phyloP scores from a whole-genome alignment of 1,140 invertebrate genomes.

The Leptoteleia sp. region DNA sequence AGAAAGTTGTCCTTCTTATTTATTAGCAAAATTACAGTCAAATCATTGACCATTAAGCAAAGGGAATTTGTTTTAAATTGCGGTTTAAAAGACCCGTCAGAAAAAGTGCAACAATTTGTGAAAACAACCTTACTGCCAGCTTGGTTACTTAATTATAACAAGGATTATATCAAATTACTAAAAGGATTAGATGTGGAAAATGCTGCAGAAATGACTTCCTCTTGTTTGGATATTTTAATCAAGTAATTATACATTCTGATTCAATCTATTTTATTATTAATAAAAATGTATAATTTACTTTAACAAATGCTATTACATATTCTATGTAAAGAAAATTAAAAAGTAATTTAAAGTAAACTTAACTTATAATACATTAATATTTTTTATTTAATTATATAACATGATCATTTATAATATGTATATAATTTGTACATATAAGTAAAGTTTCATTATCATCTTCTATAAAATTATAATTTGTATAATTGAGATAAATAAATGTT shows the following conservation, averaged over 20 bases:
- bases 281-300: no score
- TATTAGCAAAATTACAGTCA: conserved; percentile 85
- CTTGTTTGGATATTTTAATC: conserved; percentile 70
- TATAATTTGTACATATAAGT: no score
- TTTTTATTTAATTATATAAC: no score
- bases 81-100: conserved; percentile 80
- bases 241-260: conserved; percentile 53
- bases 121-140: conserved; percentile 81
- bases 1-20: conserved; percentile 87
- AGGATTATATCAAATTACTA: conserved; percentile 84
- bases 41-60: conserved; percentile 86
- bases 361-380: no score
- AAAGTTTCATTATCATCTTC: no score
- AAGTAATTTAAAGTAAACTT: no score
- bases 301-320: no score
- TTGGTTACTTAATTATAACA: conserved; percentile 85
- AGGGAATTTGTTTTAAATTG: conserved; percentile 84
- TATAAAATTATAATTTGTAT: no score
- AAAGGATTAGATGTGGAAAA: conserved; percentile 83
- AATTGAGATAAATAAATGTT: no score
- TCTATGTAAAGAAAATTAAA: no score
- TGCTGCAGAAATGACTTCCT: conserved; percentile 66
- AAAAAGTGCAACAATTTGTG: conserved; percentile 74
- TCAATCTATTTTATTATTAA: not conserved
- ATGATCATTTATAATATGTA: no score